Conservation (phyloP, 1,140 invertebrate species). For the Nasonia longicornis region DNA sequence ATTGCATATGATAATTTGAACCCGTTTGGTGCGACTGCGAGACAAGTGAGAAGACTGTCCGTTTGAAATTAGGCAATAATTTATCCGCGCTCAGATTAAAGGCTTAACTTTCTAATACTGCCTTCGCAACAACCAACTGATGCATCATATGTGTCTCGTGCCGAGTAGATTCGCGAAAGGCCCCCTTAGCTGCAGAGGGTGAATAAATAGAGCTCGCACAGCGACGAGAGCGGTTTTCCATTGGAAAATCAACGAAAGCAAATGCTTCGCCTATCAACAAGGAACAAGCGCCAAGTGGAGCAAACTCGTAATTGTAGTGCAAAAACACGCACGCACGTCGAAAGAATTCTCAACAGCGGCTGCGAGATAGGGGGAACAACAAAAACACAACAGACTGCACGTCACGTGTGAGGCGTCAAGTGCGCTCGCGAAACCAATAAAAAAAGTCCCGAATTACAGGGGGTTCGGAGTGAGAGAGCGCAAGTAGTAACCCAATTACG, state of each 20-base stretch:
- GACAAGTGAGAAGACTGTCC: too few species aligned
- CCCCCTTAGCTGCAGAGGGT: neutral
- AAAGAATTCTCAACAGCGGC: neutral
- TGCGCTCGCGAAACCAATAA: neutral
- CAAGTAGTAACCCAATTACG: constrained; percentile 52
- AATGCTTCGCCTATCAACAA: neutral
- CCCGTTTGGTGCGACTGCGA: too few species aligned
- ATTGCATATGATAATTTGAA: neutral
- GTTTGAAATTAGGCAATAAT: neutral
- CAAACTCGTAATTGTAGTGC: neutral
- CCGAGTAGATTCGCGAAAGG: neutral
- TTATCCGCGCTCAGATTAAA: neutral
- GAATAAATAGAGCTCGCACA: neutral
- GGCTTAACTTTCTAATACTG: constrained; percentile 7
- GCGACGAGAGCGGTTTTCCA: too few species aligned
- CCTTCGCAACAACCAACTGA: neutral
- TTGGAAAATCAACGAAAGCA: neutral
- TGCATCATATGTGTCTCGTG: neutral
- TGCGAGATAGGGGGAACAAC: neutral
- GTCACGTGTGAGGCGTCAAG: neutral
- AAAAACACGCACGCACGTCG: neutral
- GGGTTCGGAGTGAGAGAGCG: neutral
- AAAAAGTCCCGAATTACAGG: constrained; percentile 8
- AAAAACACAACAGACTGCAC: neutral
- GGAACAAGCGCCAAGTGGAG: too few species aligned